Evolutionary conservation across 2,113 vertebrate species (phyloP).

Genomic region (Lophotis ruficrista): DNA sequence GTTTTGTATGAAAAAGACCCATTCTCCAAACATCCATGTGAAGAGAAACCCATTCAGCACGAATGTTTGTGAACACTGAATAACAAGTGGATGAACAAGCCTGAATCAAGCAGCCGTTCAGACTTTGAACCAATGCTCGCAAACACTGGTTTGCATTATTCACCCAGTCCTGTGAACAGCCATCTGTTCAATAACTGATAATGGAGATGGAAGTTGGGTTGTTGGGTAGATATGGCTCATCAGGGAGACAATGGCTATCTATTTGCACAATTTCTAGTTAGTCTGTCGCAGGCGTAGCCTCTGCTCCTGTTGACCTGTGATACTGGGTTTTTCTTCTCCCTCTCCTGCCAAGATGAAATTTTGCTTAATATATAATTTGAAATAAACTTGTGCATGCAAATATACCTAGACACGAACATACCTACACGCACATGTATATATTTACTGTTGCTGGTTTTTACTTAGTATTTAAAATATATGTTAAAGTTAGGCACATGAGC

Average conservation of each 20-base stretch:
- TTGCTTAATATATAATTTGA: neutral
- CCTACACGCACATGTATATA: neutral
- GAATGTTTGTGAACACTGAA: conserved; percentile 64
- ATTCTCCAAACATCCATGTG: conserved; percentile 68
- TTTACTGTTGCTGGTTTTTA: neutral
- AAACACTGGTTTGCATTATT: conserved; percentile 66
- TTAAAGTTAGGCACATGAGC: neutral
- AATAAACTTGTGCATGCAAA: neutral
- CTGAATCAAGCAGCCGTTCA: conserved; percentile 67
- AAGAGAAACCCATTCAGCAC: conserved; percentile 63
- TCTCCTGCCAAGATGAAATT: neutral
- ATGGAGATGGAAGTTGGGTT: conserved; percentile 62
- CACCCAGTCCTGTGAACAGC: conserved; percentile 48
- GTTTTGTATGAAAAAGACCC: conserved; percentile 59
- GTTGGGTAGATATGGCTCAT: conserved; percentile 60
- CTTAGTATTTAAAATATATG: neutral
- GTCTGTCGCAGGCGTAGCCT: neutral
- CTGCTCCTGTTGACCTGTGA: neutral
- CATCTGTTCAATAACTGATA: conserved; percentile 71
- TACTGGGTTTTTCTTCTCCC: neutral
- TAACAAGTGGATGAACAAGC: conserved; percentile 67
- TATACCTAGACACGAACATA: neutral
- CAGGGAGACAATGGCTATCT: conserved; percentile 52
- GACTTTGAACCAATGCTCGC: conserved; percentile 64
- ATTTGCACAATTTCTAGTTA: conserved; percentile 34